A percentile compares a stretch with the other conserved stretches of the same genome.
These are phyloP conservation scores for Lagocephalus sceleratus DNA, from an alignment of 2,797 vertebrate species.

Conservation along the genomic window DNA sequence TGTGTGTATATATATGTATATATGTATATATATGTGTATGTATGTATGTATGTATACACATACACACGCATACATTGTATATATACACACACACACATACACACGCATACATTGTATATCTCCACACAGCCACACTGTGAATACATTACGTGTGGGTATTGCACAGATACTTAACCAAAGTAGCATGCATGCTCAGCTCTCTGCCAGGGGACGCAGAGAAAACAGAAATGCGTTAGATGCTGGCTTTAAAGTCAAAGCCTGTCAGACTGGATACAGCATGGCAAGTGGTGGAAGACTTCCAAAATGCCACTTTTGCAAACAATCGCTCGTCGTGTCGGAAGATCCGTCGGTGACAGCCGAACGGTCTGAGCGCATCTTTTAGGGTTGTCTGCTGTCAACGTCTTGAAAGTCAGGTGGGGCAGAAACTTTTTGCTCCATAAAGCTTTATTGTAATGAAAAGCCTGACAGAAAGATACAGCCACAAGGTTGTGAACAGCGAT, in stretches of 20 bases:
- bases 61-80: too few relatives aligned
- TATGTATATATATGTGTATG: too few relatives aligned
- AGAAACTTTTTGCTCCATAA: constrained; percentile 55
- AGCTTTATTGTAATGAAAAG: constrained; percentile 70
- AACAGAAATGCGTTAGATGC: constrained; percentile 27
- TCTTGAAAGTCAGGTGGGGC: constrained; percentile 51
- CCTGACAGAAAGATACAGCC: constrained; percentile 64
- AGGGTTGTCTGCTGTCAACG: constrained; percentile 53
- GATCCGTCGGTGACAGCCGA: constrained; percentile 39
- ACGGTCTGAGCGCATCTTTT: constrained; percentile 26
- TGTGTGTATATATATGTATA: too few relatives aligned
- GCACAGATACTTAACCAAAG: constrained; percentile 8
- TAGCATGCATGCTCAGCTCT: constrained; percentile 24
- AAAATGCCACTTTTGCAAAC: constrained; percentile 43
- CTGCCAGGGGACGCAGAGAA: constrained; percentile 39
- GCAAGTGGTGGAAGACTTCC: constrained; percentile 19
- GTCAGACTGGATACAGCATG: constrained; percentile 25
- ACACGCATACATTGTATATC: too few relatives aligned
- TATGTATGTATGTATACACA: too few relatives aligned
- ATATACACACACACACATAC: too few relatives aligned
- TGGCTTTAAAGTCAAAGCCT: constrained; percentile 39
- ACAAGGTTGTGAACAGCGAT: constrained; percentile 66
- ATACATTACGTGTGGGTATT: constrained; percentile 26
- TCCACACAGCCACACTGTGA: too few relatives aligned
- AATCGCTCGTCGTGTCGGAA: constrained; percentile 35